Evolutionary conservation across 2,888 invertebrate genomes (phyloP).

Genomic region (Plagodis pulveraria): DNA sequence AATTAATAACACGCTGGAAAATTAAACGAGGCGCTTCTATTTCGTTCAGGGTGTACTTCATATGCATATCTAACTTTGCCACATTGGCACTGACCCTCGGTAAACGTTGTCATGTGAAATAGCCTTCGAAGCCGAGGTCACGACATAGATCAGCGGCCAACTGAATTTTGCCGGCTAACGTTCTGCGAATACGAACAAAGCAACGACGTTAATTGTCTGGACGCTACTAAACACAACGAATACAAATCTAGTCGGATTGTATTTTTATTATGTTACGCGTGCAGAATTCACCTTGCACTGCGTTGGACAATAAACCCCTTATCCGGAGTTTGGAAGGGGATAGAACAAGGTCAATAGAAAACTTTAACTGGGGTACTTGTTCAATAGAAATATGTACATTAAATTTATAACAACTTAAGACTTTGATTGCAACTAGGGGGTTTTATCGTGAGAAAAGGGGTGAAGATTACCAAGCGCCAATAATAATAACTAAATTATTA

Average conservation of each 20-base stretch:
- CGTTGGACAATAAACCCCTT: constrained; percentile 38
- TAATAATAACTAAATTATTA: no score
- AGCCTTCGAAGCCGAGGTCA: constrained; percentile 38
- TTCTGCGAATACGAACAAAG: constrained; percentile 49
- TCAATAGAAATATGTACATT: constrained; percentile 30
- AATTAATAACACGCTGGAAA: constrained; percentile 71
- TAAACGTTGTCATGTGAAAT: constrained; percentile 51
- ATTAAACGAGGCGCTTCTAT: constrained; percentile 61
- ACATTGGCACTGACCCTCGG: constrained; percentile 58
- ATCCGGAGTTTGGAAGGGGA: constrained; percentile 50
- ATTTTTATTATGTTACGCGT: constrained; percentile 48
- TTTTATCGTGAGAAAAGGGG: constrained; percentile 55
- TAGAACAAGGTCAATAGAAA: constrained; percentile 60
- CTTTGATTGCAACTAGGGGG: constrained; percentile 36
- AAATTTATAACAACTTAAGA: constrained; percentile 53
- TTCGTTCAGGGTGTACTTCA: constrained; percentile 48
- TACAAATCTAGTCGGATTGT: constrained; percentile 40
- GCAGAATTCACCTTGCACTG: constrained; percentile 55
- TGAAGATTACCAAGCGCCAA: constrained; percentile 6
- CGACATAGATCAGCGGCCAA: constrained; percentile 37
- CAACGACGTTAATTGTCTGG: constrained; percentile 55
- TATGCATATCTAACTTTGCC: constrained; percentile 63
- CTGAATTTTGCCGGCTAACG: constrained; percentile 58
- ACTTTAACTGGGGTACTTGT: constrained; percentile 44
- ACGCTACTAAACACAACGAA: constrained; percentile 34